Base-by-base conservation (phyloP, 2,888 invertebrate species). In the Cerceris ruficornis region DNA sequence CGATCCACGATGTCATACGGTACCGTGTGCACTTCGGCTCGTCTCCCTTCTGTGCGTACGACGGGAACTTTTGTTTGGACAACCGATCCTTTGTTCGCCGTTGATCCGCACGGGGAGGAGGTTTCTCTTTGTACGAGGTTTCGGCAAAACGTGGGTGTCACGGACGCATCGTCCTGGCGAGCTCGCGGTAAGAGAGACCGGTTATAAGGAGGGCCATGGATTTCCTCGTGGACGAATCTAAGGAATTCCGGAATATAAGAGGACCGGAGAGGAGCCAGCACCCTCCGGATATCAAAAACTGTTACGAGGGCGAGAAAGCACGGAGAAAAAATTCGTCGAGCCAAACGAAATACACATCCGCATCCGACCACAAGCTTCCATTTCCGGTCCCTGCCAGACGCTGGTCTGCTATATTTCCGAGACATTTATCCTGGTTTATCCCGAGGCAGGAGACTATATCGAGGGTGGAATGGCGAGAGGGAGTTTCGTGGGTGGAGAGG, bases 381-480 rank as follows among this genome's bases (percentile, higher is more conserved):
- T 94, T 93, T 94, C 94, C 94, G 93, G 92, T 92, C 88, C 88
- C 86, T 87, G 85, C 87, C 86, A 85, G 87, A 75, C 81, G 77
- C 71, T 79, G 70, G 88, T 83, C 86, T 88, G 89, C 91, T 93
- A 92, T 93, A 93, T 93, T 93, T 94, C 93, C 93, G 93, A 93
- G 91, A 92, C 92, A 93, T 93, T 94, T 94, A 94, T 94, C 93
- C 93, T 92, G 91, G 92, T 93, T 94, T 93, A 93, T 93, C 93
- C 93, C 82, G 81, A 66, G 82, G 82, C 75, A 76, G 68, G 75
- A 75, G 80, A 80, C 75, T 73, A 49, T 66, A 67, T 77, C 74
- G 77, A 55, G 52, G 60, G 69, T 50, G 65, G 71, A 54, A 77
- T 39, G 59, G 58, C 15, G 60, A 43, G 39, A 52, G 67, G 59